Evolutionary conservation across 1,140 invertebrate species (phyloP), one percentile per base, ranked within the genome.

Genomic region (Drosophila parabipectinata): DNA sequence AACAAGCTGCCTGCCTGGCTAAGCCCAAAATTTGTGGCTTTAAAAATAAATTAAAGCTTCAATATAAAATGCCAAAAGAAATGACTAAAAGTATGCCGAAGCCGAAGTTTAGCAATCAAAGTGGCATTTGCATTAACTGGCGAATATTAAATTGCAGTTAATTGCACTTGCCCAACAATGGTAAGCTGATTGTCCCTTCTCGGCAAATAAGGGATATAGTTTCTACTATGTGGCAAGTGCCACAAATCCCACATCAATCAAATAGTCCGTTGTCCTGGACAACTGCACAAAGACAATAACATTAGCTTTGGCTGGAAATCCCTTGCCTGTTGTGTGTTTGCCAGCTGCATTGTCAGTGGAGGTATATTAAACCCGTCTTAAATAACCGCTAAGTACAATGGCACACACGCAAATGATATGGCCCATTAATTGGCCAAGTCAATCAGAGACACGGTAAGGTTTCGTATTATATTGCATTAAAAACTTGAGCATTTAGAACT

Each of bases 161-260:
- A 28, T 15, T 58, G 45, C 52, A 7, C 8, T n/a, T 30, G 24
- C n/a, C 28, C 26, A 15, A 15, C 10, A 32, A 21, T 14, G 24
- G n/a, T 52, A 44, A 21, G 59, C 26, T 26, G 26, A 53, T 39
- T 60, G 45, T 7, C 15, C 41, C 26, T 10, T 18, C 12, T 48
- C 4, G 37, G 26, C 9, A 39, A 26, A 48, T 15, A 15, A 9
- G 21, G 34, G 34, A 24, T 54, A 32, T 32, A 9, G 26, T 44
- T 71, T 60, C 60, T 45, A 54, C 47, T 4, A 37, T 37, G 34
- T 32, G 39, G 39, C 83, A 88, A 77, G 54, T 88, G 79, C 79
- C 76, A 50, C 83, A 88, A 88, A 79, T 88, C 83, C 83, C 83
- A 88, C 76, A 83, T 83, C 76, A 88, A 87, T 88, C 83, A 88